Percentiles rank a stretch among this genome's conserved stretches.
phyloP scores from a whole-genome alignment of 1,140 invertebrate genomes.

The Saccostrea cuccullata region DNA sequence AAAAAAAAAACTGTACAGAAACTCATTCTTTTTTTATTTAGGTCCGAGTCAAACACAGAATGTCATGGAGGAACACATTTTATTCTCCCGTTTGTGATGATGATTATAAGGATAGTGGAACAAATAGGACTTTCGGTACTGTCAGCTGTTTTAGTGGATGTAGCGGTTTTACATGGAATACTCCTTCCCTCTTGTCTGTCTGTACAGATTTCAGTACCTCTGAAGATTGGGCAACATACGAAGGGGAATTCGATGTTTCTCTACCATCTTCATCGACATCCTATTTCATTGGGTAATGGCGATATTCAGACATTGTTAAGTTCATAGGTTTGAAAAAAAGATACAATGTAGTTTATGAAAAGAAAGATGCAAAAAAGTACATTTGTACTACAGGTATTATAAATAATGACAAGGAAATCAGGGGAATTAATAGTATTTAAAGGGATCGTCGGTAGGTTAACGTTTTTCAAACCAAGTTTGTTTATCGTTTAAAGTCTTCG shows the following conservation, averaged over 20 bases:
- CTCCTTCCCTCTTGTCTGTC: not conserved
- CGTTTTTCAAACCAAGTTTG: too few relatives aligned
- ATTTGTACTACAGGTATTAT: too few relatives aligned
- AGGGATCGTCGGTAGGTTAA: too few relatives aligned
- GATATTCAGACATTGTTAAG: too few relatives aligned
- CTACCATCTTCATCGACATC: not conserved
- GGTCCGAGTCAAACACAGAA: not conserved
- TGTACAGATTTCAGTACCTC: conserved; percentile 6
- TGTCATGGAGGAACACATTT: not conserved
- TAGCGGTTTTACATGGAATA: not conserved
- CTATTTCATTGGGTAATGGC: not conserved
- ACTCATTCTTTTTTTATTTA: not conserved
- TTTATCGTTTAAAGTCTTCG: too few relatives aligned
- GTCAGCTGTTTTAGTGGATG: not conserved
- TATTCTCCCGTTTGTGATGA: not conserved
- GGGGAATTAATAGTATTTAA: too few relatives aligned
- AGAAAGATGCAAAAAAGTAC: too few relatives aligned
- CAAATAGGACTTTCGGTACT: not conserved
- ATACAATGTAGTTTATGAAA: too few relatives aligned
- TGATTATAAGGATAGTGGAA: not conserved
- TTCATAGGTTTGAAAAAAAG: too few relatives aligned
- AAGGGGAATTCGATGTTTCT: not conserved
- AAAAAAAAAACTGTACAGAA: not conserved
- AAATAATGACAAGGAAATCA: too few relatives aligned
- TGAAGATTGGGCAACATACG: conserved; percentile 8